Base-by-base conservation (phyloP, 2,797 vertebrate species). In the Acridotheres tristis region DNA sequence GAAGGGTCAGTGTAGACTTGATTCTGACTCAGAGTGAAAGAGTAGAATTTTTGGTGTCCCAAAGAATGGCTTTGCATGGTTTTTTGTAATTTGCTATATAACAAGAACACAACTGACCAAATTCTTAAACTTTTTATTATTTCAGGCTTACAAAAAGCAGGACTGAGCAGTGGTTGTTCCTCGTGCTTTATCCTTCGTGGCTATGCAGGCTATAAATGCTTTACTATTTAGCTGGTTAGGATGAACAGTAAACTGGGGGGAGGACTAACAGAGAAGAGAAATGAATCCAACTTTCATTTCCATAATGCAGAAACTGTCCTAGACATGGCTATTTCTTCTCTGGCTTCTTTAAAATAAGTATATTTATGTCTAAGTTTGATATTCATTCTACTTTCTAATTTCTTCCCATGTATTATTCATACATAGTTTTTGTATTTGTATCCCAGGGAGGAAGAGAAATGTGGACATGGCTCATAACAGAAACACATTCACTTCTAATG, bases 231-330 rank as follows among this genome's bases (percentile, higher is more conserved):
- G 32, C 2, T 71, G 53, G 18, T 42, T 92, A 94, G 43, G 67
- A 89, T 57, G 61, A 91, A 75, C 26, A 58, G 82, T 86, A 86
- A 96, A 69, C 48, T 80, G 54, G 3, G 7, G 11, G 6, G 6
- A 81, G 17, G 22, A 71, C 51, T 89, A 58, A 94, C 63, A 80
- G 85, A 92, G 16, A 97, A 96, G 55, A 54, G 80, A 93, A 93
- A 85, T 32, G 8, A 87, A 61, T n/a, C 19, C 66, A 78, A 47
- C 30, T 84, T 92, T 40, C 47, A 55, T 45, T 43, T 95, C 93
- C 32, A 51, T 48, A 88, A 74, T 16, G 65, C 43, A 86, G 68
- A 62, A 74, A 84, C 26, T 65, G 29, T 43, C 47, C 11, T n/a
- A 80, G 40, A 77, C 12, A 25, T 50, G 29, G 58, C 34, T 61